Evolutionary conservation across 1,140 invertebrate genomes (phyloP), one percentile per base, ranked within the genome.

Genomic region (Drosophila ficusphila): DNA sequence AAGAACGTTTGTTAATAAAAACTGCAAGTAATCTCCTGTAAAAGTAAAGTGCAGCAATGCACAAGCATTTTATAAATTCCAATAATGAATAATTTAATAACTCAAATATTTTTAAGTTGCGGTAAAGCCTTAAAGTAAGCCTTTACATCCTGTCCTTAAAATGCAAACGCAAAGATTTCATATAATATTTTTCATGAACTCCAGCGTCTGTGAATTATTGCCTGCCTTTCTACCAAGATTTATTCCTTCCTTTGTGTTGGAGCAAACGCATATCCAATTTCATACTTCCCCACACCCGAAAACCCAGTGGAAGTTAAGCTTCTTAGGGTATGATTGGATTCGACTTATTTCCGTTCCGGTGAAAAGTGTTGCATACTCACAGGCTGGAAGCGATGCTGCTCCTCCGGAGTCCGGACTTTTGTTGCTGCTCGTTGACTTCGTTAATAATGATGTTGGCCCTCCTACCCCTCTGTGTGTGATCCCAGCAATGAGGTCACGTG

Each of bases 401-500:
- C 18, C 19, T 19, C 19, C 54, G 21, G 57, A 41, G n/a, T 61
- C 25, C 34, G 21, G 57, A 41, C 34, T 49, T 53, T 25, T 44
- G 70, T 47, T 53, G 60, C 42, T 41, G 64, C 56, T 71, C 70
- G 79, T 83, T 83, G 79, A 83, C 79, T 85, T 76, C 51, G 81
- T 76, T 77, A 81, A 86, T 88, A 88, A 88, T 86, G 82, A 76
- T 86, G 62, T 86, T 72, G 54, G 9, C 47, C 31, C 33, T 18
- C 31, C 14, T 23, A 41, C 11, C 41, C 51, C 47, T 38, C 34
- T 41, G 27, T 57, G 79, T 67, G 60, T 82, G 68, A 82, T 76
- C 75, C 70, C 68, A 75, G 75, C 69, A 75, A 75, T 72, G 76
- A 67, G 81, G 79, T 85, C 79, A 85, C 79, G 79, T 85, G 79